A percentile compares a stretch with the other conserved stretches of the same genome.
These are phyloP conservation scores for Gnathonemus longibarbis DNA, from an alignment of 2,113 vertebrate species.

Conservation along the genomic window DNA sequence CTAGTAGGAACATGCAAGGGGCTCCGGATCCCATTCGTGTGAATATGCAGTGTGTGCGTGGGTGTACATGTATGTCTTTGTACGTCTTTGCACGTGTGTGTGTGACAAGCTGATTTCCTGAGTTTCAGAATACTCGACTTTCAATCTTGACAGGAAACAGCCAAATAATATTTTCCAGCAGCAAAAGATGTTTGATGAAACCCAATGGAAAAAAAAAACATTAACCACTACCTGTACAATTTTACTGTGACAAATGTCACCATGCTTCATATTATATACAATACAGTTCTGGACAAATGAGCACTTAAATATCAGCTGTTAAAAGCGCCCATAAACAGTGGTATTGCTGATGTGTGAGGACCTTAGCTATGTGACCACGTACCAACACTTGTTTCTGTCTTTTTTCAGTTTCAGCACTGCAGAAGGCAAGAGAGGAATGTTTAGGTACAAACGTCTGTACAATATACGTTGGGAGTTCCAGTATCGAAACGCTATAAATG, in stretches of 20 bases:
- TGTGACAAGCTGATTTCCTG: slow-evolving; percentile 60
- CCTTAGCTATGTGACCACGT: slow-evolving; percentile 59
- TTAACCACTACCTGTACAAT: slow-evolving; percentile 59
- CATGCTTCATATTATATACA: slow-evolving; percentile 72
- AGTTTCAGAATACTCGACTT: slow-evolving; percentile 57
- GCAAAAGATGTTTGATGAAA: slow-evolving; percentile 56
- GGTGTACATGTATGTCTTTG: slow-evolving; percentile 6
- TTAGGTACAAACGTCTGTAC: slow-evolving; percentile 74
- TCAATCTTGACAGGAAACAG: slow-evolving; percentile 65
- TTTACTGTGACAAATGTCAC: slow-evolving; percentile 61
- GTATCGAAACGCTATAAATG: slow-evolving; percentile 79
- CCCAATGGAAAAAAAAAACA: slow-evolving; percentile 42
- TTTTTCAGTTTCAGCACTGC: slow-evolving; percentile 63
- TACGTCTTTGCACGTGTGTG: slow-evolving; percentile 7
- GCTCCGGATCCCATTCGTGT: slow-evolving; percentile 22
- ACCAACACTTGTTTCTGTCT: slow-evolving; percentile 56
- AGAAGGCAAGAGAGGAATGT: slow-evolving; percentile 96
- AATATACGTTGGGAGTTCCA: slow-evolving; percentile 75
- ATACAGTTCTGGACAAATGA: slow-evolving; percentile 60
- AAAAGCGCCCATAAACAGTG: slow-evolving; percentile 75
- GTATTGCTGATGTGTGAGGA: slow-evolving; percentile 78
- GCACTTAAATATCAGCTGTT: slow-evolving; percentile 68
- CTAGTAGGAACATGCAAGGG: slow-evolving; percentile 47
- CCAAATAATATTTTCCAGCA: slow-evolving; percentile 50
- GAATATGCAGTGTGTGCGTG: slow-evolving; percentile 24